Evolutionary conservation across 2,888 invertebrate genomes (phyloP).

Genomic region (Brachypterus glaber): DNA sequence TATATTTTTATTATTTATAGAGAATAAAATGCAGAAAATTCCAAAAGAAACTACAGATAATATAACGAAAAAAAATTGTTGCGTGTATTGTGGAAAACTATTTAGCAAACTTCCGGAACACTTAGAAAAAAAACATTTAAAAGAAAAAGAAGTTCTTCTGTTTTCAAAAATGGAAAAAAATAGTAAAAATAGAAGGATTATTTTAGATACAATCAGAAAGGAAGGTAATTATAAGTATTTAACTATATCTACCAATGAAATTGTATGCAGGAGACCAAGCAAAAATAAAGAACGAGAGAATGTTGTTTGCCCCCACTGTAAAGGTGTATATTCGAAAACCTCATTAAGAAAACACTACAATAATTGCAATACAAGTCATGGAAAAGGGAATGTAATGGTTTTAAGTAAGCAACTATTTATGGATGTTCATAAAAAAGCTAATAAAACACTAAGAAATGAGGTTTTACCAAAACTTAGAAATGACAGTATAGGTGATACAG

Average conservation of each 20-base stretch:
- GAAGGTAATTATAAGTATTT: conserved; percentile 2
- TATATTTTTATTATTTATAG: too few species aligned
- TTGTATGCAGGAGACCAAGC: too few species aligned
- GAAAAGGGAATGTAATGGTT: background rate
- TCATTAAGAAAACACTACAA: conserved; percentile 6
- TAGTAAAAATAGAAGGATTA: background rate
- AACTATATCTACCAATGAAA: too few species aligned
- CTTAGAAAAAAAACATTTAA: background rate
- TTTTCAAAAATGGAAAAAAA: background rate
- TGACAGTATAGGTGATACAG: background rate
- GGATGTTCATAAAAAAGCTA: conserved; percentile 7
- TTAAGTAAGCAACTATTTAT: conserved; percentile 3
- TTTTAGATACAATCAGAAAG: background rate
- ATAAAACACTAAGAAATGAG: background rate
- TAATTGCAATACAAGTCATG: conserved; percentile 1
- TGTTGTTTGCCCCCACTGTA: conserved; percentile 7
- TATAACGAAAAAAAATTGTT: background rate
- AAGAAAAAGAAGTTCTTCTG: background rate
- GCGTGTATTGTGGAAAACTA: background rate
- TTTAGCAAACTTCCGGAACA: conserved; percentile 1
- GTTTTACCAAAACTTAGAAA: conserved; percentile 4
- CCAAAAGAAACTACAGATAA: background rate
- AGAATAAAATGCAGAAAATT: too few species aligned
- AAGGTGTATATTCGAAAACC: conserved; percentile 4
- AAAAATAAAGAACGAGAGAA: background rate